These are phyloP conservation scores for Pelecanoides urinatrix DNA, from an alignment of 2,113 vertebrate genomes.

Conservation along the genomic window DNA sequence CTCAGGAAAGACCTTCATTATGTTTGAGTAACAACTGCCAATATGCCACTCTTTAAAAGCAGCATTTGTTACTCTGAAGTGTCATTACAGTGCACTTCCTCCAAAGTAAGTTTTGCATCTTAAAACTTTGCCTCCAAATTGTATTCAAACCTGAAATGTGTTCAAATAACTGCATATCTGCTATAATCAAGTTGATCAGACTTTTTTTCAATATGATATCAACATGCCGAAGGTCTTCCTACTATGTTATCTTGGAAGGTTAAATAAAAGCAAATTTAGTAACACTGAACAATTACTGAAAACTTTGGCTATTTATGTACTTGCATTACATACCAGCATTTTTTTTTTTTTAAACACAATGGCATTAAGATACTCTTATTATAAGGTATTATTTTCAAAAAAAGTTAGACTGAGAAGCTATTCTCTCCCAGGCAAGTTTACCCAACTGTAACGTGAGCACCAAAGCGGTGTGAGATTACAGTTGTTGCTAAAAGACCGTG, in stretches of 20 bases:
- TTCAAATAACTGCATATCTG: neutral
- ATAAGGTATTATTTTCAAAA: constrained; percentile 5
- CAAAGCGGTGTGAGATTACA: neutral
- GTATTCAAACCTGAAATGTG: neutral
- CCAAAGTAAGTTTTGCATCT: neutral
- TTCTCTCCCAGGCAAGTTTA: constrained; percentile 11
- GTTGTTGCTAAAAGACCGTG: neutral
- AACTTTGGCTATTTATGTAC: constrained; percentile 60
- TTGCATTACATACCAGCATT: constrained; percentile 48
- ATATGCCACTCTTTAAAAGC: neutral
- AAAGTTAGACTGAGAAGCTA: constrained; percentile 10
- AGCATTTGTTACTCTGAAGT: neutral
- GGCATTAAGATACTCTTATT: constrained; percentile 42
- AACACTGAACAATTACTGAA: constrained; percentile 56
- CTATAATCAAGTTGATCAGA: neutral
- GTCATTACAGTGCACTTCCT: neutral
- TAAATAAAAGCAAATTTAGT: constrained; percentile 50
- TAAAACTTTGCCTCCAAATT: neutral
- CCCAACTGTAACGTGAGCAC: neutral
- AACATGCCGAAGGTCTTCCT: constrained; percentile 59
- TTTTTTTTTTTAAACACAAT: constrained; percentile 23
- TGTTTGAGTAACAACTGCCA: neutral
- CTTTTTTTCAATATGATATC: neutral
- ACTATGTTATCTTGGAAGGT: constrained; percentile 29
- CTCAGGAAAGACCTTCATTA: constrained; percentile 56